Percentiles rank a stretch among this genome's conserved stretches.
These are phyloP conservation scores for Sebastes oblongus DNA, from an alignment of 2,797 vertebrate species.

Conservation along the genomic window DNA sequence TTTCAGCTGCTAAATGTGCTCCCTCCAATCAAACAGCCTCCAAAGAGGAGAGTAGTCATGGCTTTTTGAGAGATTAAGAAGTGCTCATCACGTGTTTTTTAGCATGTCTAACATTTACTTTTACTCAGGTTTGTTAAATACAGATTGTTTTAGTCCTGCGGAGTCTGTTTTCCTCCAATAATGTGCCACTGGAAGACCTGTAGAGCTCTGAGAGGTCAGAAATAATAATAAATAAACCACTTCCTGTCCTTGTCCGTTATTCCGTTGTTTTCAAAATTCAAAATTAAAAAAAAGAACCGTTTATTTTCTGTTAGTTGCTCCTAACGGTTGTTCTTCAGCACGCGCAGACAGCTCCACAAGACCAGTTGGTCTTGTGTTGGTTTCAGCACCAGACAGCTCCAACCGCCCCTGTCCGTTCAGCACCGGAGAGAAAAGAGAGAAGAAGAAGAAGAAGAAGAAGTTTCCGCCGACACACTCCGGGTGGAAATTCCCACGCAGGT, in stretches of 20 bases:
- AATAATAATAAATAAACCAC: neutral
- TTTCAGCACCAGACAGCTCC: slow-evolving; percentile 78
- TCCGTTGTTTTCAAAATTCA: neutral
- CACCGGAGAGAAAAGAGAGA: slow-evolving; percentile 3
- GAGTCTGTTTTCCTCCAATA: neutral
- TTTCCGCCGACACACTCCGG: neutral
- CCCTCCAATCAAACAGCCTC: slow-evolving; percentile 31
- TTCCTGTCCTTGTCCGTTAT: slow-evolving; percentile 5
- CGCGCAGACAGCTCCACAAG: slow-evolving; percentile 38
- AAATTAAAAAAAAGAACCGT: neutral
- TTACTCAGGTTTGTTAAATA: neutral
- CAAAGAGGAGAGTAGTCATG: slow-evolving; percentile 50
- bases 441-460: neutral
- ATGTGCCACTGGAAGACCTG: slow-evolving; percentile 35
- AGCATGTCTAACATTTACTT: neutral
- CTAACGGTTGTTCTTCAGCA: neutral
- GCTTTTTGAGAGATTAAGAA: slow-evolving; percentile 30
- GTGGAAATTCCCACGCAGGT: slow-evolving; percentile 22
- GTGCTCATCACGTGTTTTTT: neutral
- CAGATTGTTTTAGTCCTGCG: neutral
- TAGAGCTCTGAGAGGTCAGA: slow-evolving; percentile 26
- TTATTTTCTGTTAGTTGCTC: neutral
- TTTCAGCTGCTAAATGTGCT: slow-evolving; percentile 31
- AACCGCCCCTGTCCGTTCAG: slow-evolving; percentile 28
- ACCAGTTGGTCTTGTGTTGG: neutral